These are phyloP conservation scores for Syndactyla subalaris DNA, from an alignment of 2,797 vertebrate species.

Conservation along the genomic window DNA sequence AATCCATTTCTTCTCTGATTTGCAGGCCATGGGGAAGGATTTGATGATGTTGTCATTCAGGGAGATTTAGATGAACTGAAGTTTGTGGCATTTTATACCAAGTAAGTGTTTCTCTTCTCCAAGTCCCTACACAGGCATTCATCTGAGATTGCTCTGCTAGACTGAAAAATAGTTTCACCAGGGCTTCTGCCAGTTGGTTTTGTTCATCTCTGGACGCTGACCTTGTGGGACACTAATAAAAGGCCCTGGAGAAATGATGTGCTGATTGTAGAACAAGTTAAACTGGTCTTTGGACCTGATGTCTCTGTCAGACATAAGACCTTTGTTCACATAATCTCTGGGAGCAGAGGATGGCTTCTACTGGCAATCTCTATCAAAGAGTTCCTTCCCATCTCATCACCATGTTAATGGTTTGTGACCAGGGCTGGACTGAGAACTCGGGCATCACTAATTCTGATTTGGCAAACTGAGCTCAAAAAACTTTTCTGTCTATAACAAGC, in stretches of 20 bases:
- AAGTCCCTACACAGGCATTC: not conserved
- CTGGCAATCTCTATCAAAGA: not conserved
- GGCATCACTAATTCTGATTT: not conserved
- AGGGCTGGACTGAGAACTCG: not conserved
- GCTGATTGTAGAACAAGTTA: not conserved
- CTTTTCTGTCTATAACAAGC: not conserved
- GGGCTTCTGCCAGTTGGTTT: not conserved
- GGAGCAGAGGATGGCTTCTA: not conserved
- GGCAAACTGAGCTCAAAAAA: not conserved
- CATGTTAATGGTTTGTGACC: not conserved
- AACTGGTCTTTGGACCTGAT: not conserved
- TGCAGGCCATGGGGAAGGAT: conserved; percentile 95
- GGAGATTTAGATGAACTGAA: conserved; percentile 96
- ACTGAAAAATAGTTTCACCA: not conserved
- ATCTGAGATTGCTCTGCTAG: not conserved
- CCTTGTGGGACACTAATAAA: not conserved
- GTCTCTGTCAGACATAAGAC: not conserved
- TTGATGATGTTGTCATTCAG: conserved; percentile 98
- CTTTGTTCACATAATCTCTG: not conserved
- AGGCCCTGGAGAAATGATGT: not conserved
- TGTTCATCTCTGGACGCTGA: not conserved
- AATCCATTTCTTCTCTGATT: not conserved
- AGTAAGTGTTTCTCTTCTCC: conserved; percentile 79
- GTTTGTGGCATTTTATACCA: conserved; percentile 98
- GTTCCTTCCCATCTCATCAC: not conserved